A percentile compares a stretch with the other conserved stretches of the same genome.
phyloP scores from a whole-genome alignment of 2,797 vertebrate species.

The Manis javanica region DNA sequence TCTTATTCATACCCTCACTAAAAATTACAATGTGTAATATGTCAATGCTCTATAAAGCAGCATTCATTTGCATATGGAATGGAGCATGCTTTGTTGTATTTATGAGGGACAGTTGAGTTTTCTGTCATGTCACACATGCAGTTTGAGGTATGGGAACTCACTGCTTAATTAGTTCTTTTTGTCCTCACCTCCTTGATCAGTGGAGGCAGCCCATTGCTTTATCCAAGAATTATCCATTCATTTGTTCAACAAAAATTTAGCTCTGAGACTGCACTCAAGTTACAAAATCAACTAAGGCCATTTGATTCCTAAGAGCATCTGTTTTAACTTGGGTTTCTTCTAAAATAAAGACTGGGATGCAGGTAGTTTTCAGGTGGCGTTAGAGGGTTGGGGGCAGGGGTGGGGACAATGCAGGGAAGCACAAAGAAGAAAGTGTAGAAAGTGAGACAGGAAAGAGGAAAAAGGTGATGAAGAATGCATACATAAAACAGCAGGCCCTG shows the following conservation, averaged over 20 bases:
- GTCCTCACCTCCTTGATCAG: not conserved
- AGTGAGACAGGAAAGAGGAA: not conserved
- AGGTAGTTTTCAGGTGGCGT: not conserved
- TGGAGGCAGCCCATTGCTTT: not conserved
- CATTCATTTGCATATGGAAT: not conserved
- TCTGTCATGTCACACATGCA: not conserved
- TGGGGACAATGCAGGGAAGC: not conserved
- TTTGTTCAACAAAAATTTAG: not conserved
- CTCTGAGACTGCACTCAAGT: not conserved
- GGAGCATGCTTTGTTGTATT: not conserved
- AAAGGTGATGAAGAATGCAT: not conserved
- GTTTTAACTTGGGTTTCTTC: not conserved
- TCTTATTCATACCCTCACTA: not conserved
- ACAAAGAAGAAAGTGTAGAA: not conserved
- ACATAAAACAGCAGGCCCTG: not conserved
- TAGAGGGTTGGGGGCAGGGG: too few relatives aligned
- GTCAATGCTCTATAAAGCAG: not conserved
- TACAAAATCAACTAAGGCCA: not conserved
- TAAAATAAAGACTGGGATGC: not conserved
- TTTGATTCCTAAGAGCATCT: not conserved
- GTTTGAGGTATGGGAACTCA: not conserved
- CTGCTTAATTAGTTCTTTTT: not conserved
- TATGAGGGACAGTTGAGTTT: not conserved
- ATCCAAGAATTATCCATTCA: not conserved
- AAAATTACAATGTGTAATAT: not conserved